Base-by-base conservation (phyloP, 2,797 vertebrate species). In the Semotilus atromaculatus region DNA sequence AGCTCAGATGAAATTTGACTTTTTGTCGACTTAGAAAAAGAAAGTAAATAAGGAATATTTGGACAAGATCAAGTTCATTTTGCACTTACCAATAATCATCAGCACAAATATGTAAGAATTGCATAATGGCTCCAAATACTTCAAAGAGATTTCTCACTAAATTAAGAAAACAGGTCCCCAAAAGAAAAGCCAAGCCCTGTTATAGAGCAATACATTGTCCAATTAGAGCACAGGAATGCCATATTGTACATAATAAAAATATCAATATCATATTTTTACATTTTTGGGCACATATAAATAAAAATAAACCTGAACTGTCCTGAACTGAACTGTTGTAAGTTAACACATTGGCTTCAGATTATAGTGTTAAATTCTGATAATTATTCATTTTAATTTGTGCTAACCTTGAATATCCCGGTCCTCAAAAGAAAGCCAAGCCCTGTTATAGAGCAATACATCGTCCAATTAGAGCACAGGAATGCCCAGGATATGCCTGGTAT, bases 401-500 rank as follows among this genome's bases (percentile, higher is more conserved):
- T 18, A 19, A 0, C 48, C 18, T 51, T 0, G 9, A 34, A 74
- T 62, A 64, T 48, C 38, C 29, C 5, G 14, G 89, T 89, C 90
- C 90, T 89, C 64, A 89, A 86, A 92, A 94, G 92, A 91, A 92
- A 90, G 91, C 91, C 90, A 92, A 90, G 91, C 91, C 90, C 90
- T 92, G 90, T 90, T 88, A 89, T 90, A 90, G 8, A 7, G 43
- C 89, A 93, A 91, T 93, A 91, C 91, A 91, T 92, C 90, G 88
- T 89, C 91, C 93, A 93, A 94, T 93, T 94, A 93, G 86, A 85
- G 85, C 81, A 82, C 91, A 92, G 92, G 92, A 92, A 88, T 85
- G 90, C 90, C 92, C 91, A 90, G 91, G 89, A 93, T 92, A 92
- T 93, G 90, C 92, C 88, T 88, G 90, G 88, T 91, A 93, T 93